Base-by-base conservation (phyloP, 1,140 invertebrate genomes). In the Ceratina japonica region DNA sequence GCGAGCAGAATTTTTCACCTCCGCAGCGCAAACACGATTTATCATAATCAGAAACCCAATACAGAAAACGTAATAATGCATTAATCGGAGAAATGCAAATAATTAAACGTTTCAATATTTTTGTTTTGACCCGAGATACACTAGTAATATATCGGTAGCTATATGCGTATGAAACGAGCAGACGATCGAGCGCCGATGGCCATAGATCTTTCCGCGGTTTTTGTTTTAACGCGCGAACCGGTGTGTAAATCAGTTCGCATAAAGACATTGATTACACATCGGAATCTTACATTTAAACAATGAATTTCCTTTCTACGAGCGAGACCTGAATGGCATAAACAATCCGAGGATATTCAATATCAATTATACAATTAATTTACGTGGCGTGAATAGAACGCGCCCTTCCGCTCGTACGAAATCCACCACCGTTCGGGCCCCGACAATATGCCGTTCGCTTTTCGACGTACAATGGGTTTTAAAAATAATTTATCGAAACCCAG, bases 331-430 rank as follows among this genome's bases (percentile, higher is more conserved):
- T 79, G 79, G 72, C 75, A 75, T 76, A 79, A 69, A 85, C 75
- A 82, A 84, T 79, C 73, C 75, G 80, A 74, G 75, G 72, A 76
- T 86, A 83, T 86, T 83, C 84, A 75, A 86, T 85, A 86, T 85
- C 82, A 85, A 86, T 85, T 85, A 80, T 86, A 85, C 72, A 86
- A 83, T 86, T 86, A 86, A 85, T 86, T 86, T 85, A 74, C 73
- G 76, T 75, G 74, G 63, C 75, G 75, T 86, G 80, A 86, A 85
- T 85, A 82, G 78, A 85, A 80, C 69, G 49, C 74, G 66, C 64
- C 72, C 75, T 79, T 82, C 74, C 83, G 74, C 63, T 61, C 76
- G 68, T 66, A 75, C 78, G 49, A 76, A 73, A 80, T 79, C 64
- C 22, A 75, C 74, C 62, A 52, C 70, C 70, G 63, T 68, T 79